These are phyloP conservation scores for Apodemia mormo DNA, from an alignment of 2,888 invertebrate species.

Conservation along the genomic window DNA sequence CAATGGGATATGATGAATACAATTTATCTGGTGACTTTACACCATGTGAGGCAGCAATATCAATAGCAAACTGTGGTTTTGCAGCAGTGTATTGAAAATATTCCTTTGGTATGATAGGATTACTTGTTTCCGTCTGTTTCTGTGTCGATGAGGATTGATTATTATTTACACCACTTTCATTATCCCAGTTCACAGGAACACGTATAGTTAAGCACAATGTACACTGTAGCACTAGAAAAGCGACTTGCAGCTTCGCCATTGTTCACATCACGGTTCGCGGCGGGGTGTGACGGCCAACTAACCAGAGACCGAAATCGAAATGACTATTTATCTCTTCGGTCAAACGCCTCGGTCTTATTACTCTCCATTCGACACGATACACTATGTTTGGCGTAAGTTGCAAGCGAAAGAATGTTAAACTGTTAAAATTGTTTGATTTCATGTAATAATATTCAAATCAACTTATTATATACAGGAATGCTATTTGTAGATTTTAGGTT, in stretches of 20 bases:
- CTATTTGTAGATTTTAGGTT: not conserved
- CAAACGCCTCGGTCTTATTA: slow-evolving; percentile 68
- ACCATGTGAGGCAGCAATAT: slow-evolving; percentile 66
- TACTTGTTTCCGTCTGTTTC: slow-evolving; percentile 36
- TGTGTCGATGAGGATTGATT: slow-evolving; percentile 44
- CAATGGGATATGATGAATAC: slow-evolving; percentile 59
- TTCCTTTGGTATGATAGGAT: slow-evolving; percentile 51
- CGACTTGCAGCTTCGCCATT: slow-evolving; percentile 58
- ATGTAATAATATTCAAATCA: not conserved
- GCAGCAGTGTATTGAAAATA: slow-evolving; percentile 69
- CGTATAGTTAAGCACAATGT: slow-evolving; percentile 61
- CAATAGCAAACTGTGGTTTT: slow-evolving; percentile 68
- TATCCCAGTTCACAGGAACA: slow-evolving; percentile 64
- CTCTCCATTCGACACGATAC: slow-evolving; percentile 63
- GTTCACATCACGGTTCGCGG: slow-evolving; percentile 72
- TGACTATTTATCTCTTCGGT: slow-evolving; percentile 79
- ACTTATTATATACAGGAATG: not conserved
- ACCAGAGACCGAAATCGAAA: slow-evolving; percentile 57
- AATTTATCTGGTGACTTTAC: slow-evolving; percentile 61
- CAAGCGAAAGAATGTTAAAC: slow-evolving; percentile 35
- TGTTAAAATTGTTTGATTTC: not conserved
- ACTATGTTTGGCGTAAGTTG: slow-evolving; percentile 44
- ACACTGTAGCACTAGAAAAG: slow-evolving; percentile 57
- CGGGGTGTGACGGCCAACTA: slow-evolving; percentile 64
- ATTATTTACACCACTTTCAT: slow-evolving; percentile 61